These are phyloP conservation scores for Luffia ferchaultella DNA, from an alignment of 2,888 invertebrate genomes.

Conservation along the genomic window DNA sequence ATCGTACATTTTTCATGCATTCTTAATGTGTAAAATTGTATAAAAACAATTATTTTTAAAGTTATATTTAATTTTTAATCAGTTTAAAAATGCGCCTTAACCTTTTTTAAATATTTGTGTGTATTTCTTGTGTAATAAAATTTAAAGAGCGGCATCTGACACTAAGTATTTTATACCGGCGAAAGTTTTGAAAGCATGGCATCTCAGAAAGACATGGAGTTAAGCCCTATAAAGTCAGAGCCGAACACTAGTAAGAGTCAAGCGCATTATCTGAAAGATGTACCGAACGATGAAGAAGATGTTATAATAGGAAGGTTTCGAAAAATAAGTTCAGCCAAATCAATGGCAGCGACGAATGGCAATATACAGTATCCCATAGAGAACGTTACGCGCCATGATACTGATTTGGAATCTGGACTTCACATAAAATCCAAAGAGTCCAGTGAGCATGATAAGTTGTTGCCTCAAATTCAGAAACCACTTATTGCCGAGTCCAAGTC, in stretches of 20 bases:
- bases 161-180: too few relatives aligned
- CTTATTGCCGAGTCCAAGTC: constrained; percentile 25
- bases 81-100: too few relatives aligned
- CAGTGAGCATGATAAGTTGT: constrained; percentile 36
- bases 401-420: constrained; percentile 41
- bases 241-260: not conserved
- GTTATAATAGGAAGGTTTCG: constrained; percentile 58
- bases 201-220: not conserved
- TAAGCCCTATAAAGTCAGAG: not conserved
- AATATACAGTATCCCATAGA: constrained; percentile 53
- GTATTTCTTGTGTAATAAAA: too few relatives aligned
- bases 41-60: too few relatives aligned
- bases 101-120: too few relatives aligned
- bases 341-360: constrained; percentile 61
- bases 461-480: constrained; percentile 25
- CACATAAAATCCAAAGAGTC: constrained; percentile 37
- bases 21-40: too few relatives aligned
- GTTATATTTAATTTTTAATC: too few relatives aligned
- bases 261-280: constrained; percentile 21
- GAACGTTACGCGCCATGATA: constrained; percentile 27
- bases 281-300: constrained; percentile 49
- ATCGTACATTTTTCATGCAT: too few relatives aligned
- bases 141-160: too few relatives aligned
- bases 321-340: constrained; percentile 61
- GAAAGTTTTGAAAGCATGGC: too few relatives aligned